A percentile compares a stretch with the other conserved stretches of the same genome.
These are phyloP conservation scores for Aphelocoma coerulescens DNA, from an alignment of 2,113 vertebrate species.

Conservation along the genomic window DNA sequence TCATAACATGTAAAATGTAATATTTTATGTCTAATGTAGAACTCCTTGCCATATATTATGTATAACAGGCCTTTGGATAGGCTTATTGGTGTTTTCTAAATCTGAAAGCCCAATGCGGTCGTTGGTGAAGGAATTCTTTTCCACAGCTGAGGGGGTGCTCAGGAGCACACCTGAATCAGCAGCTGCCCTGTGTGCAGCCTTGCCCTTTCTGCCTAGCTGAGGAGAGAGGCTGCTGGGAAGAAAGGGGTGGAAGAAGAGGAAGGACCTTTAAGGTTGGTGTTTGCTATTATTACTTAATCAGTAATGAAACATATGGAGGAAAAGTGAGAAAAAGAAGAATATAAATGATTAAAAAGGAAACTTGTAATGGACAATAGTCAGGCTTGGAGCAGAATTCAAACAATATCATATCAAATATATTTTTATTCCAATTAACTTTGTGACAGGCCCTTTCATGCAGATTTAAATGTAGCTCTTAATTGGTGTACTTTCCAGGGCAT, in stretches of 20 bases:
- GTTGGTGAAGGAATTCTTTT: neutral
- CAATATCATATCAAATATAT: neutral
- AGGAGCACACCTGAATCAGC: neutral
- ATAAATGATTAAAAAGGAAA: neutral
- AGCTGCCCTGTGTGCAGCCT: neutral
- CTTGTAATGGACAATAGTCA: neutral
- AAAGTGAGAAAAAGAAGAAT: neutral
- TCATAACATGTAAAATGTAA: neutral
- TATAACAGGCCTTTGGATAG: neutral
- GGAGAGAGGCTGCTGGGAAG: neutral
- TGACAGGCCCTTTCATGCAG: neutral
- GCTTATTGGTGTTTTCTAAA: neutral
- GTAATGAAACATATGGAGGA: neutral
- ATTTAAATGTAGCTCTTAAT: constrained; percentile 56
- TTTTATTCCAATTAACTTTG: constrained; percentile 27
- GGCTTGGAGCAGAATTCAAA: constrained; percentile 16
- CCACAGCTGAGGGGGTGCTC: neutral
- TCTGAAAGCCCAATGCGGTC: neutral
- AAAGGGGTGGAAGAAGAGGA: neutral
- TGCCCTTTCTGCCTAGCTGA: neutral
- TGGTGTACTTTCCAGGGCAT: constrained; percentile 12
- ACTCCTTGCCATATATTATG: neutral
- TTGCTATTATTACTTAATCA: neutral
- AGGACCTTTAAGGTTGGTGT: neutral
- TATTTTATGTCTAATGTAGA: neutral